phyloP scores from a whole-genome alignment of 2,113 vertebrate genomes.

The Thamnophis sirtalis region DNA sequence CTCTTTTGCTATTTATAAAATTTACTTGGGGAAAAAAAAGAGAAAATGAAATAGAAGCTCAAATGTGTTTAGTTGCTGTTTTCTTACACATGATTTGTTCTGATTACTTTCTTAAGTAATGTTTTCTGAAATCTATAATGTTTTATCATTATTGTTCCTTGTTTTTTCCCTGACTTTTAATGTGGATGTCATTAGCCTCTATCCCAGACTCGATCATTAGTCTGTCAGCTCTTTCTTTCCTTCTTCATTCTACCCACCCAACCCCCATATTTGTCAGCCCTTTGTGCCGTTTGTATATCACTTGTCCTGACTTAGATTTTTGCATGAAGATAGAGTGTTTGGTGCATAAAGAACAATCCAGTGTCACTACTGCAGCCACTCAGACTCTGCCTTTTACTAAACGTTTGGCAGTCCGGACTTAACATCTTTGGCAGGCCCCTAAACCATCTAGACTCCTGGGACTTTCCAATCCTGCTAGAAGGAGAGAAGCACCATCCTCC shows the following conservation, averaged over 20 bases:
- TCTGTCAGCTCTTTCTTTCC: not conserved
- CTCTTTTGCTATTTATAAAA: not conserved
- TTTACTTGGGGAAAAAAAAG: not conserved
- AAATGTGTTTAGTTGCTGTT: not conserved
- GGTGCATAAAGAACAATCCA: not conserved
- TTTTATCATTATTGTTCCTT: not conserved
- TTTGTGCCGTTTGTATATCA: not conserved
- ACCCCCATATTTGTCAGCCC: not conserved
- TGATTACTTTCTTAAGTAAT: not conserved
- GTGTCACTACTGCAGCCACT: too few relatives aligned
- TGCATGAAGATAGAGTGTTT: not conserved
- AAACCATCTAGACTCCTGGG: too few relatives aligned
- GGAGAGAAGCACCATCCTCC: too few relatives aligned
- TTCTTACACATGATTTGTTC: not conserved
- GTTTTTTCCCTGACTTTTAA: not conserved
- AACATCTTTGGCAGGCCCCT: too few relatives aligned
- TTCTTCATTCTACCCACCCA: not conserved
- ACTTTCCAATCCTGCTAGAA: too few relatives aligned
- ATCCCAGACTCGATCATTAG: not conserved
- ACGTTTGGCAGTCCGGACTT: too few relatives aligned
- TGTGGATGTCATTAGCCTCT: not conserved
- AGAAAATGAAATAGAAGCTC: not conserved
- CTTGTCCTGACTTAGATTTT: not conserved
- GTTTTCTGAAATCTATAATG: not conserved
- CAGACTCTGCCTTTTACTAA: too few relatives aligned